Evolutionary conservation across 2,797 vertebrate genomes (phyloP).

Genomic region (Arrhamphus sclerolepis): DNA sequence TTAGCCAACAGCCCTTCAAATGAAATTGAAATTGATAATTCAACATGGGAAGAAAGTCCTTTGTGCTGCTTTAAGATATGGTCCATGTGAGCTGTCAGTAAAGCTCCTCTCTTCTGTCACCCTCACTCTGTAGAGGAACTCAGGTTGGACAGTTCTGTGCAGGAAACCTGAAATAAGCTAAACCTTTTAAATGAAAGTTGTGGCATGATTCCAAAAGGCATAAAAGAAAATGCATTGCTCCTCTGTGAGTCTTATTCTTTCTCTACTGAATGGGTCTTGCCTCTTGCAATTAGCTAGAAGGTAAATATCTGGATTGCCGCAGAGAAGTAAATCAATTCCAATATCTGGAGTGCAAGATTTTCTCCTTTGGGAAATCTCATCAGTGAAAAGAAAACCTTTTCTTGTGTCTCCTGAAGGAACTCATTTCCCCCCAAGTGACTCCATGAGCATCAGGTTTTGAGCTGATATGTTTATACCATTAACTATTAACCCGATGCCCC

Average conservation of each 20-base stretch:
- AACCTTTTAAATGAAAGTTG: conserved; percentile 43
- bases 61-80: conserved; percentile 4
- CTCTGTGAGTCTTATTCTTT: conserved; percentile 40
- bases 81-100: conserved; percentile 10
- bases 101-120: conserved; percentile 1
- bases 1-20: no score
- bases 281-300: conserved; percentile 72
- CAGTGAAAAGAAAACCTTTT: conserved; percentile 51
- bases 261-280: conserved; percentile 49
- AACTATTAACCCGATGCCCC: conserved; percentile 9
- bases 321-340: conserved; percentile 76
- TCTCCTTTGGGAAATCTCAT: conserved; percentile 69
- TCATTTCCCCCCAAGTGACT: conserved; percentile 31
- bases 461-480: conserved; percentile 12
- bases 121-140: conserved; percentile 27
- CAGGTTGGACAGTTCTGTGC: conserved; percentile 29
- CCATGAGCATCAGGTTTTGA: conserved; percentile 22
- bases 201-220: conserved; percentile 49
- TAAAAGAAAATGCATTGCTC: conserved; percentile 50
- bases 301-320: conserved; percentile 70
- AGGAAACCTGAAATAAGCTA: conserved; percentile 30
- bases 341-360: conserved; percentile 70
- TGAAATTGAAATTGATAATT: no score
- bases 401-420: conserved; percentile 38
- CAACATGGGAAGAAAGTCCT: neutral